phyloP scores from a whole-genome alignment of 2,888 invertebrate genomes.

The Synanthedon tipuliformis region DNA sequence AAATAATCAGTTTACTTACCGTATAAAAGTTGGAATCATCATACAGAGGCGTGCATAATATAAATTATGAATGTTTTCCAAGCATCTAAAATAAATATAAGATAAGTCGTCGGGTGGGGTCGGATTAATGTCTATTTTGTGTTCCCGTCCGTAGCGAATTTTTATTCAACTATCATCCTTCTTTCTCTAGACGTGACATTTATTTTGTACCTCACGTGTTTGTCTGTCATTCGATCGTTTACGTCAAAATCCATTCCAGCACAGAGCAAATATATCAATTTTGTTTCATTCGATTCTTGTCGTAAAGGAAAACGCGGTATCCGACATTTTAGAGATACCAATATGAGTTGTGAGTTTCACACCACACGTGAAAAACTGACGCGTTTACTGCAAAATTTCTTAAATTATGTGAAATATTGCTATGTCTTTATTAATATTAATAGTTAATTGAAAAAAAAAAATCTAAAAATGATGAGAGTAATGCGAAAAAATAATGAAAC shows the following conservation, averaged over 20 bases:
- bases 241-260: constrained; percentile 7
- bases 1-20: too few species aligned
- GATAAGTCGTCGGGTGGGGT: constrained; percentile 31
- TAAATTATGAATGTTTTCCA: too few species aligned
- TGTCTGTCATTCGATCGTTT: not conserved
- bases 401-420: not conserved
- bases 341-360: too few species aligned
- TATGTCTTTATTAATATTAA: not conserved
- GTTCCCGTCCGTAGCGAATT: constrained; percentile 65
- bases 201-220: constrained; percentile 1
- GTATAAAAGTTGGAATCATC: too few species aligned
- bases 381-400: too few species aligned
- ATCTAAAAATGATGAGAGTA: too few species aligned
- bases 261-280: constrained; percentile 42
- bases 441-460: too few species aligned
- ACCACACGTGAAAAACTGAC: too few species aligned
- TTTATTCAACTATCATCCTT: constrained; percentile 3
- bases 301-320: too few species aligned
- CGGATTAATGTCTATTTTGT: constrained; percentile 38
- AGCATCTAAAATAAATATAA: not conserved
- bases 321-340: too few species aligned
- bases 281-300: constrained; percentile 6
- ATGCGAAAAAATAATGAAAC: too few species aligned
- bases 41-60: too few species aligned
- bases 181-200: constrained; percentile 16